phyloP scores from a whole-genome alignment of 2,113 vertebrate species.

The Labrus mixtus region DNA sequence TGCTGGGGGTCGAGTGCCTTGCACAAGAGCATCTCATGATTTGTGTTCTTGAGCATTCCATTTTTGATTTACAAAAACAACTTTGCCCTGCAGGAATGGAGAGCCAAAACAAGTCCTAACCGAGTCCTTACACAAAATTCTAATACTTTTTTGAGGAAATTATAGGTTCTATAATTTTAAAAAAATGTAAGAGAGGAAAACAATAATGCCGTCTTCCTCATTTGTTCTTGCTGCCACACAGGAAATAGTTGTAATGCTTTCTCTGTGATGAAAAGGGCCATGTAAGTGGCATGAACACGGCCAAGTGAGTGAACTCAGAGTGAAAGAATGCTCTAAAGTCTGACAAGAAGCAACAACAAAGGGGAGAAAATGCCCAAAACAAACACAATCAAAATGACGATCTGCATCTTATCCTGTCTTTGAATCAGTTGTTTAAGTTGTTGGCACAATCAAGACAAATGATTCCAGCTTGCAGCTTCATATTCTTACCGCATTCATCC shows the following conservation, averaged over 20 bases:
- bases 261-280: slow-evolving; percentile 45
- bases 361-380: slow-evolving; percentile 23
- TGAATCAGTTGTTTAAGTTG: slow-evolving; percentile 30
- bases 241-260: slow-evolving; percentile 39
- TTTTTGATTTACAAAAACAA: too few relatives aligned
- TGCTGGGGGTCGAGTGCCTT: slow-evolving; percentile 14
- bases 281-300: slow-evolving; percentile 32
- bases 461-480: slow-evolving; percentile 23
- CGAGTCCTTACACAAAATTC: too few relatives aligned
- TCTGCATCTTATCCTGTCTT: slow-evolving; percentile 14
- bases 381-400: slow-evolving; percentile 47
- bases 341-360: slow-evolving; percentile 40
- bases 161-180: too few relatives aligned
- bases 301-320: slow-evolving; percentile 57
- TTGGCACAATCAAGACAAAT: slow-evolving; percentile 46
- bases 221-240: slow-evolving; percentile 12
- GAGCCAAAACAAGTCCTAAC: too few relatives aligned
- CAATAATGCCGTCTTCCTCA: background rate
- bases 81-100: too few relatives aligned
- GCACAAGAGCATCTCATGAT: background rate
- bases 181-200: background rate
- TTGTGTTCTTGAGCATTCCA: background rate
- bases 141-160: too few relatives aligned
- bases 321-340: slow-evolving; percentile 57
- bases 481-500: slow-evolving; percentile 39